Percentiles rank a stretch among this genome's conserved stretches.
These are phyloP conservation scores for Beris chalybata DNA, from an alignment of 2,888 invertebrate species.

Conservation along the genomic window DNA sequence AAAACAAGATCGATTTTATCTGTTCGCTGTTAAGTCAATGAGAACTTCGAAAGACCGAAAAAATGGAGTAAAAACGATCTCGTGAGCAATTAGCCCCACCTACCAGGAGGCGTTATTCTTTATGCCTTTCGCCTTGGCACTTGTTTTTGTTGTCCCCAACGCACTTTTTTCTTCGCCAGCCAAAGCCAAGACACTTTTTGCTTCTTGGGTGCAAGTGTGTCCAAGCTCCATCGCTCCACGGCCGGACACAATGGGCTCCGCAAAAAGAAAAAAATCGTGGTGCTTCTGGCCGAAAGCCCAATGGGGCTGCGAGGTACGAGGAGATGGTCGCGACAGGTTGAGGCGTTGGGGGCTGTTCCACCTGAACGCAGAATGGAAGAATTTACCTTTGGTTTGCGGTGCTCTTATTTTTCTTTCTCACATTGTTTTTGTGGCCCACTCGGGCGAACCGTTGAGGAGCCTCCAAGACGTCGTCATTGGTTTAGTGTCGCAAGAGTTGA, in stretches of 20 bases:
- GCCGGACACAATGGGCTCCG: not conserved
- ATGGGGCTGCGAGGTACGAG: not conserved
- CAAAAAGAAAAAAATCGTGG: not conserved
- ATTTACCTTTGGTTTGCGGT: too few species aligned
- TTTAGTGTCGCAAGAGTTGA: too few species aligned
- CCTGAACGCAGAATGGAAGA: too few species aligned
- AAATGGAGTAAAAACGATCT: constrained; percentile 32
- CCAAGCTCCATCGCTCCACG: not conserved
- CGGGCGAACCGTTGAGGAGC: too few species aligned
- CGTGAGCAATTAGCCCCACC: constrained; percentile 37
- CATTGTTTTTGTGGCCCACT: too few species aligned
- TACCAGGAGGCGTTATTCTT: constrained; percentile 37
- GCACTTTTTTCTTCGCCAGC: constrained; percentile 5
- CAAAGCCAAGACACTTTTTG: not conserved
- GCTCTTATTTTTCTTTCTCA: too few species aligned
- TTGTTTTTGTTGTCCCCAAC: constrained; percentile 13
- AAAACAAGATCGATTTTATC: constrained; percentile 20
- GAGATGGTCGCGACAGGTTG: too few species aligned
- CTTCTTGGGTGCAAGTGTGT: not conserved
- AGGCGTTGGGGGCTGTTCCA: too few species aligned
- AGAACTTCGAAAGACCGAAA: constrained; percentile 3
- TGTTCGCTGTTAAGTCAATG: constrained; percentile 14
- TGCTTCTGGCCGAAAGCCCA: not conserved
- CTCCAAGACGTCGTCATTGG: too few species aligned
- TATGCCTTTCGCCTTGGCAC: constrained; percentile 27